Base-by-base conservation (phyloP, 2,888 invertebrate species). In the Koerneria pararmatus region DNA sequence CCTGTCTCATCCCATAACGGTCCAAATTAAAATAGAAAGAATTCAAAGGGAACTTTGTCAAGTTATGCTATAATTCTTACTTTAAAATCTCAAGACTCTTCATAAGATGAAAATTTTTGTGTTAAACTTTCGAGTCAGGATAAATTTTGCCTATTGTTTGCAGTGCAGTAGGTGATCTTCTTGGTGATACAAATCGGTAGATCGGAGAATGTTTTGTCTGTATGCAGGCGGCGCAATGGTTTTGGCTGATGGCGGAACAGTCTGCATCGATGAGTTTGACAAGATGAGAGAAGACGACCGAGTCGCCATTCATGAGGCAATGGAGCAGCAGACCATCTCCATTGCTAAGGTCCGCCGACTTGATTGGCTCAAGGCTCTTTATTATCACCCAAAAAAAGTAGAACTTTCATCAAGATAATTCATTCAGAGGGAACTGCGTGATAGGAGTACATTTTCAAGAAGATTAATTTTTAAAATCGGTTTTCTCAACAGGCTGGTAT, bases 191-290 rank as follows among this genome's bases (percentile, higher is more conserved):
- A 95, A 85, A 90, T 95, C 3, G 92, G 95, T 92, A 95, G 95
- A 86, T 95, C n/a, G n/a, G n/a, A n/a, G n/a, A n/a, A n/a, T n/a
- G n/a, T n/a, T n/a, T n/a, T n/a, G n/a, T n/a, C n/a, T n/a, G n/a
- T n/a, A n/a, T n/a, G n/a, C n/a, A n/a, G n/a, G 98, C 15, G 98
- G 98, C 11, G 98, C 98, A 0, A 98, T 98, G 98, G 98, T 98
- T 31, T 86, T 98, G 46, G 98, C 97, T 0, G 98, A 98, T 85
- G 97, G 97, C 3, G 98, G 98, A 34, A 95, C 97, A 1, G 97
- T 98, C 0, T 98, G 98, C 84, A 99, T 98, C 83, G 98, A 99
- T 85, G 98, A 98, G 86, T 98, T 98, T 85, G 97, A 64, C n/a
- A 64, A 64, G 87, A 99, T 98, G 98, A 88, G 93, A 65, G 97